Percentiles rank a stretch among this genome's conserved stretches.
These are phyloP conservation scores for Coluber constrictor DNA, from an alignment of 2,797 vertebrate species.

Conservation along the genomic window DNA sequence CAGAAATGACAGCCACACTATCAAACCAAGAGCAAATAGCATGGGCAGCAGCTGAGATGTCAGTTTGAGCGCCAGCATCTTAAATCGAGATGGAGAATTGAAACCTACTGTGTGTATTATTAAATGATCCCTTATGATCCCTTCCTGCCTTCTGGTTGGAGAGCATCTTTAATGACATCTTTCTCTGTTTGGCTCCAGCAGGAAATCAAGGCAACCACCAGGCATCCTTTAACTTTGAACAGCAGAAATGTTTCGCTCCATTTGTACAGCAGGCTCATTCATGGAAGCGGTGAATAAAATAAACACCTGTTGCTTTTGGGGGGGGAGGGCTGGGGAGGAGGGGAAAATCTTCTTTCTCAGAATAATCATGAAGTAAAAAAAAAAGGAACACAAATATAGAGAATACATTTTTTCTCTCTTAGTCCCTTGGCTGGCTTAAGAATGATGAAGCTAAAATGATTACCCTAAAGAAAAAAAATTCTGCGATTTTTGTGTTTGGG, in stretches of 20 bases:
- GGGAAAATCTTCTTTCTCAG: conserved; percentile 7
- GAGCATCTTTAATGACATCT: conserved; percentile 40
- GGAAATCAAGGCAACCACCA: neutral
- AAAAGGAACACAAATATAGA: conserved; percentile 12
- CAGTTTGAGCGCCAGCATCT: conserved; percentile 43
- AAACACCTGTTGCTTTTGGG: conserved; percentile 21
- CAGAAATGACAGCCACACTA: conserved; percentile 54
- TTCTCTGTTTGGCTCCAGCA: conserved; percentile 25
- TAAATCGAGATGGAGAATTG: conserved; percentile 33
- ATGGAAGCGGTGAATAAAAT: conserved; percentile 26
- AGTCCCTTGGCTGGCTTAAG: neutral
- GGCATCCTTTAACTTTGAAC: neutral
- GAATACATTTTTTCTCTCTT: neutral
- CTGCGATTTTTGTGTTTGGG: neutral
- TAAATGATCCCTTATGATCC: neutral
- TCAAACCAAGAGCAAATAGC: conserved; percentile 53
- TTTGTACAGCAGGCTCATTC: fast-evolving
- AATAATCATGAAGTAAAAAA: neutral
- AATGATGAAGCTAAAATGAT: neutral
- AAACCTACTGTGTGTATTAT: conserved; percentile 23
- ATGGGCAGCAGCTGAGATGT: neutral
- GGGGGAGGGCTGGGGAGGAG: neutral
- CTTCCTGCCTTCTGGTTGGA: neutral
- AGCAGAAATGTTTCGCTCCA: neutral
- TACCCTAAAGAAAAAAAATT: neutral